These are phyloP conservation scores for Eupleurogrammus muticus DNA, from an alignment of 2,797 vertebrate species.

Conservation along the genomic window DNA sequence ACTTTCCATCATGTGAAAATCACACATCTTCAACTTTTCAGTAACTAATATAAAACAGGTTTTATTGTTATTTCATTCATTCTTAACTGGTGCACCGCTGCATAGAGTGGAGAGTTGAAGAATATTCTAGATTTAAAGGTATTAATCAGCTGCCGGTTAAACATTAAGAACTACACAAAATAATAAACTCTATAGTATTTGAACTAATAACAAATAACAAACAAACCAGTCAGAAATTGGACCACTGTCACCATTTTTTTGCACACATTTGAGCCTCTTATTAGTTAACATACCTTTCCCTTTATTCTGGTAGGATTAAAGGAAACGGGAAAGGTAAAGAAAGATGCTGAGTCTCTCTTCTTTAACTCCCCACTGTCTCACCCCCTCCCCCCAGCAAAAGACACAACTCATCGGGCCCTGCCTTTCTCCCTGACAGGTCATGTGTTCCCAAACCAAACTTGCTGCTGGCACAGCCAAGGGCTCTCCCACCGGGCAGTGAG, in stretches of 20 bases:
- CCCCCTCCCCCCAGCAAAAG: conserved; percentile 22
- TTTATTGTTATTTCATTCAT: conserved; percentile 18
- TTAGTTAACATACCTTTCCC: conserved; percentile 14
- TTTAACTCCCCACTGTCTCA: background rate
- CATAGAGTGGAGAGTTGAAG: background rate
- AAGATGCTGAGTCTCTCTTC: conserved; percentile 44
- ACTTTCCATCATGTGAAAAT: background rate
- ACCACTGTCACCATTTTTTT: background rate
- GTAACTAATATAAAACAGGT: conserved; percentile 17
- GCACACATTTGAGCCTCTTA: background rate
- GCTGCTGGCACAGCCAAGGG: conserved; percentile 68
- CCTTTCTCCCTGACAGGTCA: conserved; percentile 56
- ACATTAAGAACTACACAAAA: conserved; percentile 7
- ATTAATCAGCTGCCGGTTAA: conserved; percentile 13
- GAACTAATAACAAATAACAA: background rate
- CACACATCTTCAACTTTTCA: background rate
- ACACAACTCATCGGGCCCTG: conserved; percentile 41
- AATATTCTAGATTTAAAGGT: background rate
- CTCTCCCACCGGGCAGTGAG: conserved; percentile 56
- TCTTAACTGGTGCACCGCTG: conserved; percentile 25
- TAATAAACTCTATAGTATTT: conserved; percentile 3
- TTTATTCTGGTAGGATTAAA: conserved; percentile 30
- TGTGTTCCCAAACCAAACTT: conserved; percentile 56
- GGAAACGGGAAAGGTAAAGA: conserved; percentile 32
- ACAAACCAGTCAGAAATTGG: background rate